phyloP scores from a whole-genome alignment of 2,888 invertebrate species.

The Papilio elwesi region DNA sequence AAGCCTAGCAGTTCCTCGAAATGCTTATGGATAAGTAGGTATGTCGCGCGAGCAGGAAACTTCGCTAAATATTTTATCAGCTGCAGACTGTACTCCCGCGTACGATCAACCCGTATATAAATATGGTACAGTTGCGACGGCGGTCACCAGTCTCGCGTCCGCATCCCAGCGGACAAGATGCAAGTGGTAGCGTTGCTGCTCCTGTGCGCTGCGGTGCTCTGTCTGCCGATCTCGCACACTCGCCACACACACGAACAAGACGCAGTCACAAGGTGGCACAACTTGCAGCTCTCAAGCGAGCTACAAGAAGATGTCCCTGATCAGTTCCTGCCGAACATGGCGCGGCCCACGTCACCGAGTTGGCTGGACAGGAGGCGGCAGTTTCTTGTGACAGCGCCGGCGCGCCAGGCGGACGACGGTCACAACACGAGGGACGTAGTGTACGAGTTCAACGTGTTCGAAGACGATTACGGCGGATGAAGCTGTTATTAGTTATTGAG shows the following conservation, averaged over 20 bases:
- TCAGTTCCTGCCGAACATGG: too few relatives aligned
- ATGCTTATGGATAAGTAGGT: neutral
- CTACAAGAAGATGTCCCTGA: too few relatives aligned
- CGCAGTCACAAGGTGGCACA: neutral
- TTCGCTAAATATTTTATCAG: constrained; percentile 6
- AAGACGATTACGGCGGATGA: constrained; percentile 21
- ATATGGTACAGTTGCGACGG: constrained; percentile 41
- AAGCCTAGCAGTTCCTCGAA: constrained; percentile 11
- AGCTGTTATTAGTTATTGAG: neutral
- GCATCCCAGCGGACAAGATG: constrained; percentile 43
- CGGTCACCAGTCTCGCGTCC: constrained; percentile 45
- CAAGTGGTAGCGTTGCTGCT: constrained; percentile 37
- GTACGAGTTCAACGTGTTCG: constrained; percentile 47
- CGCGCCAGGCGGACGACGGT: constrained; percentile 17
- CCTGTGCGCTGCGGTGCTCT: constrained; percentile 33
- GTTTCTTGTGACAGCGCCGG: constrained; percentile 42
- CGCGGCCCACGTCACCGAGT: neutral
- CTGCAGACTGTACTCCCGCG: constrained; percentile 38
- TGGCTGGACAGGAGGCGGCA: constrained; percentile 14
- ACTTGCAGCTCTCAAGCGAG: too few relatives aligned
- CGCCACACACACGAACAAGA: constrained; percentile 7
- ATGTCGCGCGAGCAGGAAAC: constrained; percentile 10
- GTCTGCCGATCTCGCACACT: constrained; percentile 19
- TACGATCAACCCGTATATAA: constrained; percentile 48
- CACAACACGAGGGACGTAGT: constrained; percentile 37